Evolutionary conservation across 1,140 invertebrate species (phyloP).

Genomic region (Aricia agestis): DNA sequence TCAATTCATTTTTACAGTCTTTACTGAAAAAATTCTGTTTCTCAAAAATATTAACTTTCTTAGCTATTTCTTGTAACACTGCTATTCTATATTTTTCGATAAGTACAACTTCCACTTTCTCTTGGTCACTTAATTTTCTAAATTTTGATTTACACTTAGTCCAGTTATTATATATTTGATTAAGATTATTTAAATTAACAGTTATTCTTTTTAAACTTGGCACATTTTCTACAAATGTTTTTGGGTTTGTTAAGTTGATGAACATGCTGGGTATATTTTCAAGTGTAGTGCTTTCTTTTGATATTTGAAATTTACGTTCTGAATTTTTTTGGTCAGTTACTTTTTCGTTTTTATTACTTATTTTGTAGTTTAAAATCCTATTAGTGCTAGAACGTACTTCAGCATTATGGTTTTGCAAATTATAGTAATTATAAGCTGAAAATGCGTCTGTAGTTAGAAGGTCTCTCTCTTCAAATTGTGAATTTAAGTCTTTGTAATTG

Average conservation of each 20-base stretch:
- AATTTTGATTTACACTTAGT: background rate
- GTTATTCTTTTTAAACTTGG: background rate
- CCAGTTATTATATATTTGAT: background rate
- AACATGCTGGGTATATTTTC: background rate
- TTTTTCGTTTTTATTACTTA: background rate
- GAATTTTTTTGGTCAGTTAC: background rate
- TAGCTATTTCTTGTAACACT: background rate
- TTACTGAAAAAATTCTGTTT: background rate
- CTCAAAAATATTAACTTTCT: background rate
- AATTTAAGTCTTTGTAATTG: background rate
- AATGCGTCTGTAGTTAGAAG: background rate
- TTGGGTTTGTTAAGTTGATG: background rate
- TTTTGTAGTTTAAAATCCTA: background rate
- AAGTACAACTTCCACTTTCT: background rate
- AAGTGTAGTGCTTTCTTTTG: background rate
- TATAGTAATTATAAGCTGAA: background rate
- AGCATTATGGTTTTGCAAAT: background rate
- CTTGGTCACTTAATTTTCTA: background rate
- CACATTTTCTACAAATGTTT: background rate
- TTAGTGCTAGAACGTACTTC: background rate
- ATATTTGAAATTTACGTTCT: background rate
- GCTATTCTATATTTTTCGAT: slow-evolving; percentile 8
- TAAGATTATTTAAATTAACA: background rate
- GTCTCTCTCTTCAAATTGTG: background rate
- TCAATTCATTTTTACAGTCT: background rate